phyloP scores from a whole-genome alignment of 2,113 vertebrate genomes.

The Nerophis lumbriciformis region DNA sequence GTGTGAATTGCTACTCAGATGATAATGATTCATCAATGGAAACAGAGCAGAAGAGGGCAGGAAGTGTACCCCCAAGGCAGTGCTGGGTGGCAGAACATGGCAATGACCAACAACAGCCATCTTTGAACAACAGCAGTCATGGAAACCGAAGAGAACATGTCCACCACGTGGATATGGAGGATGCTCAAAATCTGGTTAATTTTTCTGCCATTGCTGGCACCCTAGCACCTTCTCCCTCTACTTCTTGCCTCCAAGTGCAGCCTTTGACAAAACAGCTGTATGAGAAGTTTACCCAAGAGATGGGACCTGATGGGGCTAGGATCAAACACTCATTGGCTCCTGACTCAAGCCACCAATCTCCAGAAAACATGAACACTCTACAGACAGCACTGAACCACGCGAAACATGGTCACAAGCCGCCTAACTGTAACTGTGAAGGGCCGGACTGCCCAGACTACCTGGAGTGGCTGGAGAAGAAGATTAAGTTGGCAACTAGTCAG shows the following conservation, averaged over 20 bases:
- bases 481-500: conserved; percentile 75
- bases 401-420: conserved; percentile 89
- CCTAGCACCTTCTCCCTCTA: conserved; percentile 68
- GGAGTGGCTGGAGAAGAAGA: conserved; percentile 95
- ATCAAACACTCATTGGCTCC: conserved; percentile 46
- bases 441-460: conserved; percentile 96
- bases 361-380: conserved; percentile 83
- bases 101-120: conserved; percentile 58
- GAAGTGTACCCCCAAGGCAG: conserved; percentile 51
- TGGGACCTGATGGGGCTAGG: conserved; percentile 64
- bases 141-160: conserved; percentile 37
- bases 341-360: conserved; percentile 49
- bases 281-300: conserved; percentile 88
- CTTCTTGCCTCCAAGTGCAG: conserved; percentile 49
- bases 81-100: conserved; percentile 60
- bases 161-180: conserved; percentile 78
- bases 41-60: conserved; percentile 69
- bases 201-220: conserved; percentile 86
- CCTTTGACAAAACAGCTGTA: conserved; percentile 77
- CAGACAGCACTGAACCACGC: conserved; percentile 85
- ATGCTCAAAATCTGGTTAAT: conserved; percentile 88
- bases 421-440: conserved; percentile 93
- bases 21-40: conserved; percentile 59
- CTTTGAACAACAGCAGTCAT: conserved; percentile 47
- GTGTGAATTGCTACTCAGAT: conserved; percentile 74